These are phyloP conservation scores for Galeopsomyia nigrocyanea DNA, from an alignment of 2,888 invertebrate genomes.

Conservation along the genomic window DNA sequence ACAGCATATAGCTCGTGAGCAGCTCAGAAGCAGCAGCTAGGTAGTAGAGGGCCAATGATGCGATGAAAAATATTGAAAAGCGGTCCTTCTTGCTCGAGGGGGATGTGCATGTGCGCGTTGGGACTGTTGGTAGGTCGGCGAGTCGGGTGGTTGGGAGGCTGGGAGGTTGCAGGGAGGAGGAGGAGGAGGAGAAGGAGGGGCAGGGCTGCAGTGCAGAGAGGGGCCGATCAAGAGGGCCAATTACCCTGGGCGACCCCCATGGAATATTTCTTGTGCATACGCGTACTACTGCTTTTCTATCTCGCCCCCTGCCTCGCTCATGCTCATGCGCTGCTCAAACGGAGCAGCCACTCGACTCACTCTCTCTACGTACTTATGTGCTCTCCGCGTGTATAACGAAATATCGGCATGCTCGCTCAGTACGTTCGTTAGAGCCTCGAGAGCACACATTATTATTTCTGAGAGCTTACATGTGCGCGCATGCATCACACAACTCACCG, in stretches of 20 bases:
- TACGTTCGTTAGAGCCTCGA: conserved; percentile 48
- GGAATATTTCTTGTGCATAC: conserved; percentile 35
- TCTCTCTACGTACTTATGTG: conserved; percentile 43
- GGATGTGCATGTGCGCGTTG: background rate
- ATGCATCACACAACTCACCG: too few species aligned
- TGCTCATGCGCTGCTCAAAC: conserved; percentile 51
- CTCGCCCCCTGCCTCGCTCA: background rate
- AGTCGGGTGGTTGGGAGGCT: too few species aligned
- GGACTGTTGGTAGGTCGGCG: too few species aligned
- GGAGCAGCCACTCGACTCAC: conserved; percentile 54
- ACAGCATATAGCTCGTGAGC: too few species aligned
- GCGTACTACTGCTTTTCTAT: conserved; percentile 27
- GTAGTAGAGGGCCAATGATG: conserved; percentile 33
- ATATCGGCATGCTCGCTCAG: conserved; percentile 51
- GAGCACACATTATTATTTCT: conserved; percentile 40
- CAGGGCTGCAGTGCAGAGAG: conserved; percentile 10
- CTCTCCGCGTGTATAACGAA: conserved; percentile 50
- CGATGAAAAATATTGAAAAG: conserved; percentile 61
- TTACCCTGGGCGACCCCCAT: conserved; percentile 58
- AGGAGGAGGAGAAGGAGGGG: conserved; percentile 30
- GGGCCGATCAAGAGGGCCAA: conserved; percentile 67
- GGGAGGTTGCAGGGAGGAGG: conserved; percentile 31
- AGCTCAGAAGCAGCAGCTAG: too few species aligned
- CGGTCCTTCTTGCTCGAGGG: conserved; percentile 50
- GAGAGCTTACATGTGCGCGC: background rate